phyloP scores from a whole-genome alignment of 2,888 invertebrate genomes.

The Epsilonema sp. region DNA sequence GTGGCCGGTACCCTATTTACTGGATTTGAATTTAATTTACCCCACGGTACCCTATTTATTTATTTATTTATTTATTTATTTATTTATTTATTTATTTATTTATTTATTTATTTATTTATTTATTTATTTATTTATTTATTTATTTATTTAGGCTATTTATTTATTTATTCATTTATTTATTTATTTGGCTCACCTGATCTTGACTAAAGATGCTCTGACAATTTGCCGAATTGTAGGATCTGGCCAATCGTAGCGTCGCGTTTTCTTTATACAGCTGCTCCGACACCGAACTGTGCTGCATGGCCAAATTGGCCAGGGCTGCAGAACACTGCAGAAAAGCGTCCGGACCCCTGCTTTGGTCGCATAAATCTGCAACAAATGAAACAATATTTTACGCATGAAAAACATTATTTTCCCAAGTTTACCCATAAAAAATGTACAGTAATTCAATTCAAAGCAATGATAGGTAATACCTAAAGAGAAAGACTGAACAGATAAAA shows the following conservation, averaged over 20 bases:
- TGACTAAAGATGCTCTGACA: conserved; percentile 20
- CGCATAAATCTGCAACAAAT: conserved; percentile 14
- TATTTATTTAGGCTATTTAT: neutral
- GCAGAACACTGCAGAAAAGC: conserved; percentile 19
- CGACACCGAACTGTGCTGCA: conserved; percentile 5
- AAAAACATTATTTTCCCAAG: neutral
- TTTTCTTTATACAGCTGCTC: conserved; percentile 15
- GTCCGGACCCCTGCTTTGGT: conserved; percentile 17
- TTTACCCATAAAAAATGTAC: neutral
- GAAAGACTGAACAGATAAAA: neutral
- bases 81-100: too few species aligned
- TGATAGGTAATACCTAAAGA: neutral
- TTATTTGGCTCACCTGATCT: conserved; percentile 15
- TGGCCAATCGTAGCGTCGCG: conserved; percentile 16
- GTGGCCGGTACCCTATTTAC: too few species aligned
- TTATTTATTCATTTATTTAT: neutral
- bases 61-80: too few species aligned
- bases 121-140: neutral
- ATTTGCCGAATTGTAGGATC: conserved; percentile 13
- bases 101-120: too few species aligned
- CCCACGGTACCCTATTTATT: too few species aligned
- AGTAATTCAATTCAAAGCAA: too few species aligned
- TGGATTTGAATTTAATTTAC: too few species aligned
- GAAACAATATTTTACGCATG: neutral
- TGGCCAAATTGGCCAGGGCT: conserved; percentile 20